Percentiles rank a stretch among this genome's conserved stretches.
Conservation (phyloP, 2,113 vertebrate genomes). For the Myxocyprinus asiaticus region DNA sequence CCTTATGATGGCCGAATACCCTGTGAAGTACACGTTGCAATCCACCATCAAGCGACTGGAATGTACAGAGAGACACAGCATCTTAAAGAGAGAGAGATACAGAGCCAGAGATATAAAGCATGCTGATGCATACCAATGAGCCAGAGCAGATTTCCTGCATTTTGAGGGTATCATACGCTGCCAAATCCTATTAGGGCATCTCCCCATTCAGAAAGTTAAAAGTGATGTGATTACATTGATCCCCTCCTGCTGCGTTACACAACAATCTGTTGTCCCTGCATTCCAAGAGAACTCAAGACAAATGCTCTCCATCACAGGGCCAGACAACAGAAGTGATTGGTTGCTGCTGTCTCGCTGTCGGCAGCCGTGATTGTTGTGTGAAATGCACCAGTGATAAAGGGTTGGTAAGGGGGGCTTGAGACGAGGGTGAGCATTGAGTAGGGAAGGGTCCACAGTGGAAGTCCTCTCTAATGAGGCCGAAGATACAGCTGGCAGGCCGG, state of each 20-base stretch:
- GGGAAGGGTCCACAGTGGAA: background rate
- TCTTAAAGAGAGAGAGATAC: background rate
- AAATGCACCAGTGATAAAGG: conserved; percentile 24
- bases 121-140: conserved; percentile 32
- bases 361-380: conserved; percentile 23
- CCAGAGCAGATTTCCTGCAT: conserved; percentile 38
- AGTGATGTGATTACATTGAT: conserved; percentile 44
- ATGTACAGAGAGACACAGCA: too few species aligned
- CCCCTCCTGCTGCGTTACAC: conserved; percentile 38
- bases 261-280: conserved; percentile 12
- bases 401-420: background rate
- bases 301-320: conserved; percentile 23
- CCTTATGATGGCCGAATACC: too few species aligned
- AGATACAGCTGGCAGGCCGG: conserved; percentile 35
- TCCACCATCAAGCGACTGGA: too few species aligned
- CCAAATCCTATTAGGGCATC: conserved; percentile 44
- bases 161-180: conserved; percentile 20
- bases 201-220: conserved; percentile 37
- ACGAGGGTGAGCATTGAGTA: background rate
- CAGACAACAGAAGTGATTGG: conserved; percentile 37
- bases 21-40: too few species aligned
- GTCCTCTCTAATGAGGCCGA: conserved; percentile 38
- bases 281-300: conserved; percentile 15
- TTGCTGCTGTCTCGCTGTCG: conserved; percentile 6
- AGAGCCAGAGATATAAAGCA: too few species aligned